These are phyloP conservation scores for Galaxea fascicularis DNA, from an alignment of 92 coral and sea anemone species.

Conservation along the genomic window DNA sequence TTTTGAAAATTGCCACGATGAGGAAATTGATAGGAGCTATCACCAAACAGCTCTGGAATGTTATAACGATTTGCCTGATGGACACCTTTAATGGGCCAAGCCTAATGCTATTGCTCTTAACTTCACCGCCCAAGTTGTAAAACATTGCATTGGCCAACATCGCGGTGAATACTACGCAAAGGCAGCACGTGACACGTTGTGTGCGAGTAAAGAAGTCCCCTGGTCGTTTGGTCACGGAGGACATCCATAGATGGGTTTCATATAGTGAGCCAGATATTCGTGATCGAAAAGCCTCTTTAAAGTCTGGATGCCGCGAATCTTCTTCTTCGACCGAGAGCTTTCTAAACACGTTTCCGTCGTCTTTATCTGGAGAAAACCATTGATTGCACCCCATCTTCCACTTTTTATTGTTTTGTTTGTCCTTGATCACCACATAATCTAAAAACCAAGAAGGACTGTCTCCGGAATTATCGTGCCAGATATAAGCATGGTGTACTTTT, in stretches of 20 bases:
- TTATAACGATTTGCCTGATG: slow-evolving; percentile 67
- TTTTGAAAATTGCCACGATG: slow-evolving; percentile 73
- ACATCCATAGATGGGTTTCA: slow-evolving; percentile 89
- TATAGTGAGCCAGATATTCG: slow-evolving; percentile 64
- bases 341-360: slow-evolving; percentile 72
- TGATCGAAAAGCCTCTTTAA: slow-evolving; percentile 58
- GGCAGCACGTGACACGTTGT: slow-evolving; percentile 85
- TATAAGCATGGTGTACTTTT: slow-evolving; percentile 52
- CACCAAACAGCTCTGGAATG: slow-evolving; percentile 69
- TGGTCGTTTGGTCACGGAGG: slow-evolving; percentile 77
- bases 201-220: slow-evolving; percentile 74
- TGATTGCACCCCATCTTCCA: slow-evolving; percentile 64
- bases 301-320: slow-evolving; percentile 42
- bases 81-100: slow-evolving; percentile 81
- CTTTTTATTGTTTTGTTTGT: slow-evolving; percentile 36
- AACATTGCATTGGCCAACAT: slow-evolving; percentile 92
- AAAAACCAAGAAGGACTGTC: slow-evolving; percentile 79
- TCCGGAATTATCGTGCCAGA: slow-evolving; percentile 86
- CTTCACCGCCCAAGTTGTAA: slow-evolving; percentile 49
- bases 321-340: slow-evolving; percentile 52
- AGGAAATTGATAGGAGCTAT: slow-evolving; percentile 49
- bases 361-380: slow-evolving; percentile 80
- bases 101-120: slow-evolving; percentile 60
- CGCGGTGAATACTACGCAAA: slow-evolving; percentile 68
- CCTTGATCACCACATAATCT: slow-evolving; percentile 53